Evolutionary conservation across 2,113 vertebrate genomes (phyloP).

Genomic region (Lasiurus cinereus): DNA sequence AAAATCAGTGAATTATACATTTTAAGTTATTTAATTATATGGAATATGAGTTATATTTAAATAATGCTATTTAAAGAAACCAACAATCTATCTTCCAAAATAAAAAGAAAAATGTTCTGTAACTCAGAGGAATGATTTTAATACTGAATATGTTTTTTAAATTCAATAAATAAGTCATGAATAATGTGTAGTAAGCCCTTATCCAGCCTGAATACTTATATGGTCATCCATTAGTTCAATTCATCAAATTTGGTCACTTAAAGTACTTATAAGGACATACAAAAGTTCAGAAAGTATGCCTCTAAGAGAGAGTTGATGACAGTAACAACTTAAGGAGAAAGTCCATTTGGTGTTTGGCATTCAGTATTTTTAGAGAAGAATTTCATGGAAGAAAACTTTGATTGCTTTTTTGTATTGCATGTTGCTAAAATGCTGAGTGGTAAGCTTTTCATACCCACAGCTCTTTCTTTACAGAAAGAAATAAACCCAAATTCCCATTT

Average conservation of each 20-base stretch:
- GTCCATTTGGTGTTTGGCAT: not conserved
- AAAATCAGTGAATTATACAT: not conserved
- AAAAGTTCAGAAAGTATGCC: not conserved
- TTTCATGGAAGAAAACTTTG: constrained; percentile 46
- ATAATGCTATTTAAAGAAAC: not conserved
- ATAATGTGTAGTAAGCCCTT: not conserved
- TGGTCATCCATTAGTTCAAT: not conserved
- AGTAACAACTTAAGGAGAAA: not conserved
- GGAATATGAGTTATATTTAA: not conserved
- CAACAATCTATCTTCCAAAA: not conserved
- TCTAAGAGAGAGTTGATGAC: not conserved
- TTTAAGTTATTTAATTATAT: constrained; percentile 10
- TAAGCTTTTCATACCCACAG: not conserved
- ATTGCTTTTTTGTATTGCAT: not conserved
- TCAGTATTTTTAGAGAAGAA: constrained; percentile 45
- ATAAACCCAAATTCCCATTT: constrained; percentile 48
- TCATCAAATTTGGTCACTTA: constrained; percentile 26
- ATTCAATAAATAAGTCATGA: not conserved
- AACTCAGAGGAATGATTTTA: not conserved
- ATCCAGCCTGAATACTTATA: not conserved
- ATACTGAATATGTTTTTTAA: not conserved
- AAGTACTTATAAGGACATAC: not conserved
- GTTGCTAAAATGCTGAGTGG: not conserved
- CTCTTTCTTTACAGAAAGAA: constrained; percentile 61
- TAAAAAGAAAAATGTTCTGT: not conserved